Evolutionary conservation across 2,797 vertebrate species (phyloP).

Genomic region (Petrocephalus sullivani): DNA sequence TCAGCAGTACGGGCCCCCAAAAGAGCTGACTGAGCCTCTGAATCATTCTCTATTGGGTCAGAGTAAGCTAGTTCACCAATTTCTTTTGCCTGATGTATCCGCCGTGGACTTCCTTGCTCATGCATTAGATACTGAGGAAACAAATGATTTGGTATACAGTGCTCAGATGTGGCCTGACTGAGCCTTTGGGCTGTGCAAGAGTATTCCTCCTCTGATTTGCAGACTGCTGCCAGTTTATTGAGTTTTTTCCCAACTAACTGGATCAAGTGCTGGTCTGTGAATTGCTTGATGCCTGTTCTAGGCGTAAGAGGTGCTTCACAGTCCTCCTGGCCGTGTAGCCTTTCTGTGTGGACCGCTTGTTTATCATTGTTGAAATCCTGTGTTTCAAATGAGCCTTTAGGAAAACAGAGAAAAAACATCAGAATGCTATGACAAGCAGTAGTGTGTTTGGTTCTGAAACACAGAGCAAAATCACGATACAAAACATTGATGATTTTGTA

Average conservation of each 20-base stretch:
- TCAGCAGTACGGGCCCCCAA: background rate
- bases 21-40: background rate
- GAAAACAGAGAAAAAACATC: background rate
- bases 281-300: background rate
- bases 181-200: background rate
- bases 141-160: background rate
- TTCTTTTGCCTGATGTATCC: background rate
- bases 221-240: background rate
- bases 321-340: background rate
- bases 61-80: background rate
- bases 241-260: background rate
- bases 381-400: background rate
- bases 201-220: slow-evolving; percentile 11
- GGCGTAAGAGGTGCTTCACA: background rate
- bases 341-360: background rate
- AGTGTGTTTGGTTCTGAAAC: background rate
- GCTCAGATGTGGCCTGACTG: background rate
- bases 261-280: background rate
- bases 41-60: background rate
- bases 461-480: background rate
- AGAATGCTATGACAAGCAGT: background rate
- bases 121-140: background rate
- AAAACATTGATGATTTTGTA: background rate
- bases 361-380: background rate
- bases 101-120: background rate